A percentile compares a stretch with the other conserved stretches of the same genome.
Conservation (phyloP, 2,113 vertebrate genomes). For the Hyperopisus bebe region DNA sequence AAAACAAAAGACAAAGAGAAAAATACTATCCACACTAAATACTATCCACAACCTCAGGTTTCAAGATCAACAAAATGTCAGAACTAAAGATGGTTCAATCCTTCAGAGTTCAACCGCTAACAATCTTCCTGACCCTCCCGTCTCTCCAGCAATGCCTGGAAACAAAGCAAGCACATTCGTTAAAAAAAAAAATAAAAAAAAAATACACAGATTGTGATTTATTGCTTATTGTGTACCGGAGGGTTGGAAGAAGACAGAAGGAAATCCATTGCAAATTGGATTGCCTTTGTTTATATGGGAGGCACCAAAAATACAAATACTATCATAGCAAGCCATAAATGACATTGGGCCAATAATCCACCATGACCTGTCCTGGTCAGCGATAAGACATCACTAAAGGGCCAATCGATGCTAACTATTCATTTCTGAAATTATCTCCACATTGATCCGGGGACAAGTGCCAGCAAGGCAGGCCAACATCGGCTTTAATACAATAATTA, state of each 20-base stretch:
- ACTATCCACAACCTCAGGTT: slow-evolving; percentile 70
- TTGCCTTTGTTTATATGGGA: slow-evolving; percentile 86
- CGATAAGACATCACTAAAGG: slow-evolving; percentile 84
- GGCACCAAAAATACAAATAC: slow-evolving; percentile 66
- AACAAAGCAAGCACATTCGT: slow-evolving; percentile 73
- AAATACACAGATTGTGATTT: slow-evolving; percentile 95
- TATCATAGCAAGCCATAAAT: slow-evolving; percentile 90
- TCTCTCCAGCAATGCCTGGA: slow-evolving; percentile 71
- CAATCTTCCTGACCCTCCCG: slow-evolving; percentile 66
- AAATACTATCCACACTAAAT: slow-evolving; percentile 75
- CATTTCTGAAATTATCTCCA: slow-evolving; percentile 99
- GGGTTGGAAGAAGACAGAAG: slow-evolving; percentile 48
- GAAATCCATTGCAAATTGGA: slow-evolving; percentile 97
- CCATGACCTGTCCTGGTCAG: slow-evolving; percentile 73
- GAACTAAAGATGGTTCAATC: slow-evolving; percentile 82
- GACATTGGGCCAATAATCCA: slow-evolving; percentile 93
- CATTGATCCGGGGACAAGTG: slow-evolving; percentile 95
- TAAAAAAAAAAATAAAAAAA: slow-evolving; percentile 63
- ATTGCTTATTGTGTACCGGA: slow-evolving; percentile 77
- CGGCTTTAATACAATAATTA: slow-evolving; percentile 98
- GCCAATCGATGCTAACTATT: slow-evolving; percentile 99
- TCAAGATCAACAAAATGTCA: slow-evolving; percentile 91
- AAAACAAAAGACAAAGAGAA: slow-evolving; percentile 27
- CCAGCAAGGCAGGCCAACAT: slow-evolving; percentile 76
- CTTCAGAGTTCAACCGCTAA: slow-evolving; percentile 79